Conservation (phyloP, 2,113 vertebrate species). For the Zosterops borbonicus region DNA sequence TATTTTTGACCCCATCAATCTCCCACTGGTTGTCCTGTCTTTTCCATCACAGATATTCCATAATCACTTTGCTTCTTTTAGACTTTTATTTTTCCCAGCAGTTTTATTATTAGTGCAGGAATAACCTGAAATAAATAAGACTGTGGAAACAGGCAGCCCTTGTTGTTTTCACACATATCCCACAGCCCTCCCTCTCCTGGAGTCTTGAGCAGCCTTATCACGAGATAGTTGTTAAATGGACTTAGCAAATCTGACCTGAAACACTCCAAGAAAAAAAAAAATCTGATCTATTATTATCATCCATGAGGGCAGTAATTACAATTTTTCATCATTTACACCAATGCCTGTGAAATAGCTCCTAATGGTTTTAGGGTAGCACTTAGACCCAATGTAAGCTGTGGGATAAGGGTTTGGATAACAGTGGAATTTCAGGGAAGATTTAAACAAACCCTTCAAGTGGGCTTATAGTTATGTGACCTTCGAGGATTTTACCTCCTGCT, state of each 20-base stretch:
- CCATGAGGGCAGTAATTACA: not conserved
- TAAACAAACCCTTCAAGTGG: conserved; percentile 34
- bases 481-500: not conserved
- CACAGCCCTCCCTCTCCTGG: not conserved
- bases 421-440: conserved; percentile 44
- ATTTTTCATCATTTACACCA: not conserved
- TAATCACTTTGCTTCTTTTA: not conserved
- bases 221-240: not conserved
- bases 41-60: not conserved
- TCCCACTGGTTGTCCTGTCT: not conserved
- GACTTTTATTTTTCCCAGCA: not conserved
- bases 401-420: not conserved
- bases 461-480: not conserved
- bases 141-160: not conserved
- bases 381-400: not conserved
- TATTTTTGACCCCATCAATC: not conserved
- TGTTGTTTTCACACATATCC: not conserved
- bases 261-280: not conserved
- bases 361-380: conserved; percentile 5
- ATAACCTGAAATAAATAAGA: not conserved
- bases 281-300: not conserved
- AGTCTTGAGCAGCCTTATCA: not conserved
- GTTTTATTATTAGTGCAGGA: not conserved
- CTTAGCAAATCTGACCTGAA: not conserved
- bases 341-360: not conserved